These are phyloP conservation scores for Rhynchopsitta pachyrhyncha DNA, from an alignment of 2,113 vertebrate genomes.

Conservation along the genomic window DNA sequence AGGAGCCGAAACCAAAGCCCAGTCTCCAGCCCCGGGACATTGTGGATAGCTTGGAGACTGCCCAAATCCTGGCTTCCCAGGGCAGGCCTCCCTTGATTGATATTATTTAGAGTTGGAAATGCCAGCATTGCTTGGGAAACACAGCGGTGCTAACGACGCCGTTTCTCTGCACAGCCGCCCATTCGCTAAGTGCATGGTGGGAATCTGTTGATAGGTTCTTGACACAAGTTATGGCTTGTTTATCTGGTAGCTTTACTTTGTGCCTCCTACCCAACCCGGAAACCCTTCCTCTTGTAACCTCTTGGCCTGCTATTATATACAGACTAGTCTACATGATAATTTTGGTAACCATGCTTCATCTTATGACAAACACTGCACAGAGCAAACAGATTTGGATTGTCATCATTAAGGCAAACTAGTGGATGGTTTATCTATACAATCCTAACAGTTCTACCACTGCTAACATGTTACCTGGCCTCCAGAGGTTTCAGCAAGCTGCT, in stretches of 20 bases:
- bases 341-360: slow-evolving; percentile 55
- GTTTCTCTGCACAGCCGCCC: not conserved
- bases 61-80: not conserved
- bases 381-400: slow-evolving; percentile 32
- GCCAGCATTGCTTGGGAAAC: not conserved
- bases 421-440: not conserved
- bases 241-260: slow-evolving; percentile 49
- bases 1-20: not conserved
- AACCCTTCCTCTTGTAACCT: slow-evolving; percentile 45
- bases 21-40: not conserved
- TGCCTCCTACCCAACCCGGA: slow-evolving; percentile 39
- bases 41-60: not conserved
- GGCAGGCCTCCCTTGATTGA: slow-evolving; percentile 36
- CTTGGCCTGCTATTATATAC: slow-evolving; percentile 57
- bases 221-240: slow-evolving; percentile 66
- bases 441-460: slow-evolving; percentile 1
- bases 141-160: not conserved
- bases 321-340: not conserved
- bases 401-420: slow-evolving; percentile 24
- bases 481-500: not conserved
- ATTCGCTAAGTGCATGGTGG: not conserved
- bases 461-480: not conserved
- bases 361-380: slow-evolving; percentile 34
- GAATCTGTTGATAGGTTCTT: slow-evolving; percentile 52
- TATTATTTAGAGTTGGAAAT: slow-evolving; percentile 52